A percentile compares a stretch with the other conserved stretches of the same genome.
These are phyloP conservation scores for Anabas testudineus DNA, from an alignment of 2,797 vertebrate genomes.

Conservation along the genomic window DNA sequence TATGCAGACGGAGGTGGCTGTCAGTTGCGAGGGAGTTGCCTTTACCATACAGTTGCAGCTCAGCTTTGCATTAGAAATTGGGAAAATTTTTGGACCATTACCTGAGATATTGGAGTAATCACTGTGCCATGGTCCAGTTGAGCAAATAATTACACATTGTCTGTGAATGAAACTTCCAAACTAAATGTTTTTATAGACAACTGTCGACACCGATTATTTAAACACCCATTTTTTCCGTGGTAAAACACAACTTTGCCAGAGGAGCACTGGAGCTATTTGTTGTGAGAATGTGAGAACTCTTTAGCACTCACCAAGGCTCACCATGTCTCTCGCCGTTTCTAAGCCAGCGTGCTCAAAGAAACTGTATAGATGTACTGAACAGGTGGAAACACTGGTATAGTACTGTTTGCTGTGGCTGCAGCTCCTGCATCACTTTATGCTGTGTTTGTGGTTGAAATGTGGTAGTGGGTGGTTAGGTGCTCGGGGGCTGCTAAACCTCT, in stretches of 20 bases:
- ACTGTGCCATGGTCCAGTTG: constrained; percentile 71
- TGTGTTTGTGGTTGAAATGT: constrained; percentile 66
- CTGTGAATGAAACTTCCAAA: constrained; percentile 54
- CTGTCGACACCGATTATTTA: constrained; percentile 52
- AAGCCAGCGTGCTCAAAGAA: constrained; percentile 41
- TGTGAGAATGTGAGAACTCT: constrained; percentile 10
- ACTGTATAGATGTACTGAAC: constrained; percentile 35
- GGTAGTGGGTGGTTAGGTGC: constrained; percentile 57
- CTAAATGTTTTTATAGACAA: constrained; percentile 62
- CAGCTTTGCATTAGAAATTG: constrained; percentile 47
- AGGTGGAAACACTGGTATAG: constrained; percentile 47
- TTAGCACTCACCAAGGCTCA: constrained; percentile 27
- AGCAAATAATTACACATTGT: constrained; percentile 77
- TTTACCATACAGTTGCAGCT: constrained; percentile 22
- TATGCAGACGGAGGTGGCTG: constrained; percentile 35
- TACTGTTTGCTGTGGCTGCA: constrained; percentile 51
- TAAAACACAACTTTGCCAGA: constrained; percentile 37
- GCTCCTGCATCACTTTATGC: constrained; percentile 67
- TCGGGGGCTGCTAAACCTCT: constrained; percentile 65
- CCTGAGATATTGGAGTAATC: constrained; percentile 73
- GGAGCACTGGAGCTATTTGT: constrained; percentile 25
- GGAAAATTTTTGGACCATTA: constrained; percentile 67
- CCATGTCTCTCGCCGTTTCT: constrained; percentile 35
- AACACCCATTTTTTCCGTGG: constrained; percentile 38
- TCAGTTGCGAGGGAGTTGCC: constrained; percentile 46